Conservation (phyloP, 2,797 vertebrate species). For the Aplochiton taeniatus region DNA sequence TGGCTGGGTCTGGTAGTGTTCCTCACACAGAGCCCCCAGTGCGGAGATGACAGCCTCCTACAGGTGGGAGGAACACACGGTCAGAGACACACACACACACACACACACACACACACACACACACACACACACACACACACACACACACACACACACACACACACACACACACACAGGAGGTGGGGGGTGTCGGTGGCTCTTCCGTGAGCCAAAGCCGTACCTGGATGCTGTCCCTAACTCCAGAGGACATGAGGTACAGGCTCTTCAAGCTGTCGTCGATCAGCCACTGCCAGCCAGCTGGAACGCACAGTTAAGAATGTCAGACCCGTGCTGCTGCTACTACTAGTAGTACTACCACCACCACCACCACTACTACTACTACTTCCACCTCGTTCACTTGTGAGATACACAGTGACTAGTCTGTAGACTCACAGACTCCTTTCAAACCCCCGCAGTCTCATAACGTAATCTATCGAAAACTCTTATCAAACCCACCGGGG, state of each 20-base stretch:
- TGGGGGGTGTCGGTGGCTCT: neutral
- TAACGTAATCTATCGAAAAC: neutral
- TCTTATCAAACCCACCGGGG: conserved; percentile 75
- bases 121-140: too few species aligned
- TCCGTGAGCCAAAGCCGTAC: conserved; percentile 58
- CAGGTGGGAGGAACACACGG: conserved; percentile 6
- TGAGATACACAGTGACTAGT: neutral
- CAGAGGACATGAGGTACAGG: conserved; percentile 79
- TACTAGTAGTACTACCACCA: neutral
- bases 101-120: too few species aligned
- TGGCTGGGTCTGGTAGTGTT: conserved; percentile 76
- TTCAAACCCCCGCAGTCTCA: too few species aligned
- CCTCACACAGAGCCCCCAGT: conserved; percentile 82
- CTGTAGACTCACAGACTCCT: neutral
- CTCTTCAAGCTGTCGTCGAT: conserved; percentile 87
- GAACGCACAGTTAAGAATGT: conserved; percentile 30
- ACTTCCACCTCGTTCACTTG: neutral
- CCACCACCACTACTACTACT: neutral
- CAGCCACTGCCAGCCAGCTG: conserved; percentile 89
- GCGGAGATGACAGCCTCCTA: conserved; percentile 83
- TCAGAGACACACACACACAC: neutral
- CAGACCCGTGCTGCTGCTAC: neutral
- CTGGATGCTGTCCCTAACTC: conserved; percentile 77
- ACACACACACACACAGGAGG: too few species aligned
- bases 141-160: too few species aligned